Conservation (phyloP, 2,113 vertebrate species). For the Terrapene triunguis region DNA sequence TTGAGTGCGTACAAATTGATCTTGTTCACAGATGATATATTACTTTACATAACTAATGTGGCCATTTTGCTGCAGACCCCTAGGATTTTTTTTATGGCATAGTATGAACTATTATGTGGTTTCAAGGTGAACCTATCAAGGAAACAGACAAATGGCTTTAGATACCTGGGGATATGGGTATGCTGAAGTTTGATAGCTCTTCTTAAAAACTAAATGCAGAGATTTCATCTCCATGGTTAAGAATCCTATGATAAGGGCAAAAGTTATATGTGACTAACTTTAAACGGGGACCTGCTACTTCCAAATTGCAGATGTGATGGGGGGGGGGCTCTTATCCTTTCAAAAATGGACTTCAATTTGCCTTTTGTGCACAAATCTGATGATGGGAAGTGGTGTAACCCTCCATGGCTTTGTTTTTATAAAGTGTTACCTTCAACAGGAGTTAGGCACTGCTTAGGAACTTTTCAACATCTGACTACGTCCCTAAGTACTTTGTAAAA, state of each 20-base stretch:
- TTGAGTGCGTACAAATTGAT: conserved; percentile 19
- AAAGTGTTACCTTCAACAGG: not conserved
- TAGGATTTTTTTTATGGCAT: not conserved
- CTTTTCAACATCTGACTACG: not conserved
- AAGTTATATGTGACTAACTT: not conserved
- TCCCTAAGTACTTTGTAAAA: not conserved
- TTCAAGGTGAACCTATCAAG: not conserved
- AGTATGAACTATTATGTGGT: not conserved
- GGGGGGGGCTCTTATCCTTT: not conserved
- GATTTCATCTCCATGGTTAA: not conserved
- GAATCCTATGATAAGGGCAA: not conserved
- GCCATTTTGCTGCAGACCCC: not conserved
- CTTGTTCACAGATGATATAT: not conserved
- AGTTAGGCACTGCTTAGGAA: not conserved
- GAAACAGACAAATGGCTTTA: not conserved
- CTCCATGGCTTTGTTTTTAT: not conserved
- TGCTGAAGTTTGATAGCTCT: not conserved
- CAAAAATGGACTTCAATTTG: not conserved
- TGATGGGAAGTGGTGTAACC: not conserved
- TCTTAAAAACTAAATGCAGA: not conserved
- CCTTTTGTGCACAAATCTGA: not conserved
- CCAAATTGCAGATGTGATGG: not conserved
- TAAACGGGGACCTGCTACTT: not conserved
- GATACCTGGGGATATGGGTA: not conserved
- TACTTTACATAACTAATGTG: not conserved